A percentile compares a stretch with the other conserved stretches of the same genome.
phyloP scores from a whole-genome alignment of 2,113 vertebrate species.

The Pycnonotus jocosus region DNA sequence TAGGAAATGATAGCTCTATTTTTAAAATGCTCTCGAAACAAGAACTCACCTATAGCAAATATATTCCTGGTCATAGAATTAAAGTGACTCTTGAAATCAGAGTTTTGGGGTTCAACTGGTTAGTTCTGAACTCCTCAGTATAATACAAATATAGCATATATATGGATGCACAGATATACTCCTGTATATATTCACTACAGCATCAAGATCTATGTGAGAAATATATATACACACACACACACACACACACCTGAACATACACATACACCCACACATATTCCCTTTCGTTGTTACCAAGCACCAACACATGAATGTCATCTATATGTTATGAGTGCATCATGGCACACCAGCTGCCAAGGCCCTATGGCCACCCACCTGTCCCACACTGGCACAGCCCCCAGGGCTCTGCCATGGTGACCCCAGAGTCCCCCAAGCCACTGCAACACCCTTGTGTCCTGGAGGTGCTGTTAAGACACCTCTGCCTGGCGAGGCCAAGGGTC shows the following conservation, averaged over 20 bases:
- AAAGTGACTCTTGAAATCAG: neutral
- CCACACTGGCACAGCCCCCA: neutral
- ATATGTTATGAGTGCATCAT: fast-evolving
- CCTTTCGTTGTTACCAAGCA: neutral
- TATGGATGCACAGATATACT: neutral
- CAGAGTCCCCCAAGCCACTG: neutral
- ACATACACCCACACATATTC: neutral
- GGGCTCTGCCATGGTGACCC: neutral
- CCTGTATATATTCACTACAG: neutral
- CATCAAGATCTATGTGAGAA: neutral
- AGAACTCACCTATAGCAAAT: neutral
- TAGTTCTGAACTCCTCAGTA: neutral
- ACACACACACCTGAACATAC: neutral
- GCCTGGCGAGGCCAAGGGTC: neutral
- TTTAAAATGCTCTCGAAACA: neutral
- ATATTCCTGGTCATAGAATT: neutral
- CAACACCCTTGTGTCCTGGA: neutral
- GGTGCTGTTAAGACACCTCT: neutral
- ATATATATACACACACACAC: neutral
- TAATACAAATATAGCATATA: neutral
- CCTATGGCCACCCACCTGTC: neutral
- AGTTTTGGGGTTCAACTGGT: neutral
- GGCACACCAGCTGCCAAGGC: neutral
- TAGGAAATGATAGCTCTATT: neutral
- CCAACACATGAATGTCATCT: neutral